These are phyloP conservation scores for Epinephelus moara DNA, from an alignment of 2,113 vertebrate species.

Conservation along the genomic window DNA sequence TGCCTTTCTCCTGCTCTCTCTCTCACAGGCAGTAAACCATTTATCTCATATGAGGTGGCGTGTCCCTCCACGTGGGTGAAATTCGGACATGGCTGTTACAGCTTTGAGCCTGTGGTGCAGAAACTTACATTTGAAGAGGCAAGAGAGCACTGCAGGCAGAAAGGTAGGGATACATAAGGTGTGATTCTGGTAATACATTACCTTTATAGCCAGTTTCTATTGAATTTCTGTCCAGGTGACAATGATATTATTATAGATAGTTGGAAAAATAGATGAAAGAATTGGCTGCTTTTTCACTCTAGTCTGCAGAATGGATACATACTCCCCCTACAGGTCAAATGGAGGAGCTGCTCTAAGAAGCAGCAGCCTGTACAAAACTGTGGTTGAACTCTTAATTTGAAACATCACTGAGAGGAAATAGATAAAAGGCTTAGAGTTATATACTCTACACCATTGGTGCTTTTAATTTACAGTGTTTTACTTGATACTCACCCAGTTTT, in stretches of 20 bases:
- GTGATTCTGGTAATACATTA: not conserved
- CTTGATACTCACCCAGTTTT: no score
- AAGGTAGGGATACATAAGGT: conserved; percentile 81
- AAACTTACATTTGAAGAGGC: conserved; percentile 88
- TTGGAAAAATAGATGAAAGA: not conserved
- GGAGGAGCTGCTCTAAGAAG: conserved; percentile 4
- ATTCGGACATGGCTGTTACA: conserved; percentile 92
- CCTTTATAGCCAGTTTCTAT: not conserved
- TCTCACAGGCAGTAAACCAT: conserved; percentile 82
- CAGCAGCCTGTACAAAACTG: not conserved
- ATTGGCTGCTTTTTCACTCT: not conserved
- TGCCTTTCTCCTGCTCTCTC: conserved; percentile 38
- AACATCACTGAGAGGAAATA: not conserved
- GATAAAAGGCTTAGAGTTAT: no score
- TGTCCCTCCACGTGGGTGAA: conserved; percentile 93
- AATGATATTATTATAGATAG: not conserved
- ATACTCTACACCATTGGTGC: no score
- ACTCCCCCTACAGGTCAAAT: conserved; percentile 63
- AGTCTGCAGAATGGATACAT: conserved; percentile 3
- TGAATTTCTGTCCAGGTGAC: not conserved
- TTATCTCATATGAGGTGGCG: conserved; percentile 76
- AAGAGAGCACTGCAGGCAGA: conserved; percentile 89
- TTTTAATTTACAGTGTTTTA: no score
- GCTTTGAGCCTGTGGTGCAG: conserved; percentile 89
- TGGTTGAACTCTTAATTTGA: not conserved